phyloP scores from a whole-genome alignment of 2,797 vertebrate species.

The Tiaroga cobitis region DNA sequence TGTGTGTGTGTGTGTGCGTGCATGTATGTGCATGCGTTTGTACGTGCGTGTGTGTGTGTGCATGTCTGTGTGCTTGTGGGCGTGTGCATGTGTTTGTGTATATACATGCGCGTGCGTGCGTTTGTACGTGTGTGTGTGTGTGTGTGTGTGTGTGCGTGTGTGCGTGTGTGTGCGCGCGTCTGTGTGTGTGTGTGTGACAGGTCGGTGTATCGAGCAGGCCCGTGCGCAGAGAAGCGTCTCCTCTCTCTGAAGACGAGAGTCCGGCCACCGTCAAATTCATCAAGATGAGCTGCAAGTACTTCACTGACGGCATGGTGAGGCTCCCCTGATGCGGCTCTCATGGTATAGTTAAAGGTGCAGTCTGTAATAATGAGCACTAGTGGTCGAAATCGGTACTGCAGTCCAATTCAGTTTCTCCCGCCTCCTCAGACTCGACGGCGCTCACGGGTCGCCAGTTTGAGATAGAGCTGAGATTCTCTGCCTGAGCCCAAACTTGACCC shows the following conservation, averaged over 20 bases:
- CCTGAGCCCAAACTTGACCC: too few relatives aligned
- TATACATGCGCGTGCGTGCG: too few relatives aligned
- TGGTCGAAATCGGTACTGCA: too few relatives aligned
- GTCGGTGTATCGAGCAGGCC: constrained; percentile 81
- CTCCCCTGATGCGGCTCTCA: background rate
- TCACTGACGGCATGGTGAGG: constrained; percentile 96
- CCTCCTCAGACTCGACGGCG: too few relatives aligned
- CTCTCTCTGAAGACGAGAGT: constrained; percentile 94
- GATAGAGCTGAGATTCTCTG: too few relatives aligned
- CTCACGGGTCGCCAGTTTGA: too few relatives aligned
- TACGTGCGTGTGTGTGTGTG: rapidly evolving
- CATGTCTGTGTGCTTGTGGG: rapidly evolving
- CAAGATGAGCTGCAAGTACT: constrained; percentile 99
- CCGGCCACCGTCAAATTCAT: constrained; percentile 92
- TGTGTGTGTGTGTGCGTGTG: too few relatives aligned
- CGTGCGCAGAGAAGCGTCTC: constrained; percentile 86
- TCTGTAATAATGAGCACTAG: too few relatives aligned
- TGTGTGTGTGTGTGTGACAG: constrained; percentile 66
- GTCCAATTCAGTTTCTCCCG: too few relatives aligned
- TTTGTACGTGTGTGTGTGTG: background rate
- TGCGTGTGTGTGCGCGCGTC: background rate
- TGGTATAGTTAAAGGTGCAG: too few relatives aligned
- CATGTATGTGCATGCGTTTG: too few relatives aligned
- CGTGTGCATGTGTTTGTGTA: background rate
- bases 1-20: too few relatives aligned